Evolutionary conservation across 2,888 invertebrate genomes (phyloP).

Genomic region (Rosalia funebris): DNA sequence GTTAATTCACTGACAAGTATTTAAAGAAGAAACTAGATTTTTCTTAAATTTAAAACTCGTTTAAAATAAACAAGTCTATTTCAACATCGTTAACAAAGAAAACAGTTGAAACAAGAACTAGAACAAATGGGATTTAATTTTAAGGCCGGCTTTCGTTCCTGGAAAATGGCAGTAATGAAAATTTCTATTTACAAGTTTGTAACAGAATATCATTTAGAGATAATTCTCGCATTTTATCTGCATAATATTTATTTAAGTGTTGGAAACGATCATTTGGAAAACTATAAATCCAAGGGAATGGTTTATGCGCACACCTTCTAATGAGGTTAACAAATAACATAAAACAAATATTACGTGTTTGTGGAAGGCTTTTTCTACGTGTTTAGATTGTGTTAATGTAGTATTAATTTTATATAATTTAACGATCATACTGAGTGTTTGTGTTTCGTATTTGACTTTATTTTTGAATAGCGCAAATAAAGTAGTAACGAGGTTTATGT

Average conservation of each 20-base stretch:
- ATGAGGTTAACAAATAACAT: constrained; percentile 5
- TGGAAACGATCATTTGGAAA: not conserved
- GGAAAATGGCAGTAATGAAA: constrained; percentile 1
- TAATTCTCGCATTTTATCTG: constrained; percentile 14
- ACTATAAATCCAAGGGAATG: not conserved
- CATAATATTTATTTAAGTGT: constrained; percentile 9
- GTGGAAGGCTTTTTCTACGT: not conserved
- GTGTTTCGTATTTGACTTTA: not conserved
- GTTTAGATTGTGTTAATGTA: not conserved
- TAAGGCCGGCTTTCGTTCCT: not conserved
- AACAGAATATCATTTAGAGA: constrained; percentile 19
- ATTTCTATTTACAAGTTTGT: constrained; percentile 9
- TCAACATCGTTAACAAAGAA: constrained; percentile 12
- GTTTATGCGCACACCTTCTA: not conserved
- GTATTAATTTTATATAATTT: not conserved
- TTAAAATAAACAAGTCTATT: constrained; percentile 12
- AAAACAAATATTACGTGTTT: constrained; percentile 5
- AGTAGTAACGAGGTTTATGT: too few relatives aligned
- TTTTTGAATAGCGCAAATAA: not conserved
- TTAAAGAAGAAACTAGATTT: constrained; percentile 11
- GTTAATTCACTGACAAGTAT: constrained; percentile 13
- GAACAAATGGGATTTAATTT: constrained; percentile 14
- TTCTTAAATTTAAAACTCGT: not conserved
- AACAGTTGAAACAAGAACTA: constrained; percentile 6
- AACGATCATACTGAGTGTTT: not conserved